Conservation (phyloP, 2,888 invertebrate species). For the Callinectes sapidus region DNA sequence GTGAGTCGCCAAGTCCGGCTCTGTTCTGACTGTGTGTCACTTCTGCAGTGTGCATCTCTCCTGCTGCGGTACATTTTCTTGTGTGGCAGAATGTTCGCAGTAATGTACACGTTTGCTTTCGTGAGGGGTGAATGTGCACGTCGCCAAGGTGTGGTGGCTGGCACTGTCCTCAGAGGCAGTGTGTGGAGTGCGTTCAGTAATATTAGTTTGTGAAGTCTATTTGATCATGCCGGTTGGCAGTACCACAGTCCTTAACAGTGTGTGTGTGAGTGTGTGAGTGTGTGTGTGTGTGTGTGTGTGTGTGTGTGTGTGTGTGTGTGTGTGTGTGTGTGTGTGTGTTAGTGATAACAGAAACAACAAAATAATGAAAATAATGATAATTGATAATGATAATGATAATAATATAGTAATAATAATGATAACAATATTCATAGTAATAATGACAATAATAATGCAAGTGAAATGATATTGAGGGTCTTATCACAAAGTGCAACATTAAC, state of each 20-base stretch:
- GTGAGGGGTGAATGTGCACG: neutral
- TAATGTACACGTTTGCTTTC: conserved; percentile 18
- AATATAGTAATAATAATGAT: too few species aligned
- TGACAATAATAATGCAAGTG: too few species aligned
- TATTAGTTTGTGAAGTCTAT: conserved; percentile 5
- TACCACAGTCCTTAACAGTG: conserved; percentile 13
- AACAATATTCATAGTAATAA: too few species aligned
- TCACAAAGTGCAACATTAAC: too few species aligned
- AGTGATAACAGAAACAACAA: neutral
- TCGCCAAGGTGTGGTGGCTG: conserved; percentile 4
- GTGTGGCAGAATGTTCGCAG: conserved; percentile 38
- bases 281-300: conserved; percentile 35
- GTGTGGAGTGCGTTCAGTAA: neutral
- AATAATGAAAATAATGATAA: too few species aligned
- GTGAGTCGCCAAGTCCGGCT: conserved; percentile 48
- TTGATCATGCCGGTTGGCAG: neutral
- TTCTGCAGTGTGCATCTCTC: conserved; percentile 19
- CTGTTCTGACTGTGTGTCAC: conserved; percentile 40
- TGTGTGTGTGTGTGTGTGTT: conserved; percentile 12
- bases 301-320: conserved; percentile 42
- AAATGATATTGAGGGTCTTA: too few species aligned
- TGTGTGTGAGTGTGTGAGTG: conserved; percentile 41
- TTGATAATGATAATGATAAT: too few species aligned
- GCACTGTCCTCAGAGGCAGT: neutral
- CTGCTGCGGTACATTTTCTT: neutral